These are phyloP conservation scores for Encarsia formosa DNA, from an alignment of 2,888 invertebrate genomes.

Conservation along the genomic window DNA sequence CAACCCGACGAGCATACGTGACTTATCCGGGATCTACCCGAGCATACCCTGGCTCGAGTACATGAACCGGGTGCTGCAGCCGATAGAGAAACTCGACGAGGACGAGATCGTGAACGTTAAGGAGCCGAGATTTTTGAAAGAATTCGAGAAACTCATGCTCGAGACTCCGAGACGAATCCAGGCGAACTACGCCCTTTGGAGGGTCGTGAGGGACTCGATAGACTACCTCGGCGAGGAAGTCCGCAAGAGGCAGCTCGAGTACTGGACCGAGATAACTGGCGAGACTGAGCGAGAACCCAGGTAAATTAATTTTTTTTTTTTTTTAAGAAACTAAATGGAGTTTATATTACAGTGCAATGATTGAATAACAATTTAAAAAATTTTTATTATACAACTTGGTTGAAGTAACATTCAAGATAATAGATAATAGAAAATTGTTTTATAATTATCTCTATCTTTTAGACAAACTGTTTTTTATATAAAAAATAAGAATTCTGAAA, in stretches of 20 bases:
- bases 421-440: no score
- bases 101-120: slow-evolving; percentile 77
- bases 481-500: no score
- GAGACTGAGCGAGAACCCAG: slow-evolving; percentile 47
- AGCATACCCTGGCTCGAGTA: slow-evolving; percentile 75
- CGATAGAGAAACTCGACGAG: slow-evolving; percentile 57
- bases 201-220: slow-evolving; percentile 46
- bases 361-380: no score
- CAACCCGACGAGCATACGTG: slow-evolving; percentile 76
- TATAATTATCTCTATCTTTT: no score
- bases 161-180: slow-evolving; percentile 46
- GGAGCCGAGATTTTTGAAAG: slow-evolving; percentile 58
- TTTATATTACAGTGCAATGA: no score
- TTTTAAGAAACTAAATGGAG: no score
- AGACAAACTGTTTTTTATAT: no score
- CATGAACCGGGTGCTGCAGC: slow-evolving; percentile 71
- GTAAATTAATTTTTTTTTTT: no score
- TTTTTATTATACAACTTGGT: no score
- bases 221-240: slow-evolving; percentile 47
- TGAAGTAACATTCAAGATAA: no score
- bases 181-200: slow-evolving; percentile 57
- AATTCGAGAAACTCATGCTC: slow-evolving; percentile 17
- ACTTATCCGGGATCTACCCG: slow-evolving; percentile 70
- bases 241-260: slow-evolving; percentile 45
- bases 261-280: slow-evolving; percentile 46